phyloP scores from a whole-genome alignment of 2,113 vertebrate species.

The Hippopotamus amphibius region DNA sequence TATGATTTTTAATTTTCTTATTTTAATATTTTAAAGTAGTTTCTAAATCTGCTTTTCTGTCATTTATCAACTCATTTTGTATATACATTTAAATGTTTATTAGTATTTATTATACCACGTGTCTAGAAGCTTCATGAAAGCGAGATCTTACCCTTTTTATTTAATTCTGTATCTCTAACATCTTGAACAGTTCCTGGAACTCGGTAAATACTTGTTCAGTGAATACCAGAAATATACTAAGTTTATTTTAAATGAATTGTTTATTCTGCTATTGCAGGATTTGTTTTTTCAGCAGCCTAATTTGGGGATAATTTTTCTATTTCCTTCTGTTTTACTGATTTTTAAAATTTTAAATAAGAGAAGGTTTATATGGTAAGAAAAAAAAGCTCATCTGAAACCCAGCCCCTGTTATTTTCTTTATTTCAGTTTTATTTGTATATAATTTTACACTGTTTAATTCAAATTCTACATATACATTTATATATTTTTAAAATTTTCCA shows the following conservation, averaged over 20 bases:
- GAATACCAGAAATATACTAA: background rate
- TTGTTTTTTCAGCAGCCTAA: background rate
- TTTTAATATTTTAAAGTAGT: background rate
- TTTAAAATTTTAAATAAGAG: slow-evolving; percentile 23
- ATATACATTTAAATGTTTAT: background rate
- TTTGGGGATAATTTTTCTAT: background rate
- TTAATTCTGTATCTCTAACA: background rate
- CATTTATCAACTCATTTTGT: background rate
- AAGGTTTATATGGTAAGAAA: background rate
- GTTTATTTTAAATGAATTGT: background rate
- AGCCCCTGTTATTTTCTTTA: background rate
- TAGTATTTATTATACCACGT: background rate
- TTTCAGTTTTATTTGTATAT: slow-evolving; percentile 18
- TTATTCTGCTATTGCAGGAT: background rate
- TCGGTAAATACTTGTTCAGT: background rate
- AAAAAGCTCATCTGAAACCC: background rate
- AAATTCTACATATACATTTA: background rate
- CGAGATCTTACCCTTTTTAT: background rate
- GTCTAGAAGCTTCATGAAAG: background rate
- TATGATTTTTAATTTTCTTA: background rate
- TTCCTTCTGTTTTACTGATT: background rate
- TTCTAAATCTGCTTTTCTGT: background rate
- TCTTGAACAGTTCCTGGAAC: background rate
- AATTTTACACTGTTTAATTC: slow-evolving; percentile 8
- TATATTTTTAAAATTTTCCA: background rate